Conservation (phyloP, 2,888 invertebrate species). For the Adineta ricciae region DNA sequence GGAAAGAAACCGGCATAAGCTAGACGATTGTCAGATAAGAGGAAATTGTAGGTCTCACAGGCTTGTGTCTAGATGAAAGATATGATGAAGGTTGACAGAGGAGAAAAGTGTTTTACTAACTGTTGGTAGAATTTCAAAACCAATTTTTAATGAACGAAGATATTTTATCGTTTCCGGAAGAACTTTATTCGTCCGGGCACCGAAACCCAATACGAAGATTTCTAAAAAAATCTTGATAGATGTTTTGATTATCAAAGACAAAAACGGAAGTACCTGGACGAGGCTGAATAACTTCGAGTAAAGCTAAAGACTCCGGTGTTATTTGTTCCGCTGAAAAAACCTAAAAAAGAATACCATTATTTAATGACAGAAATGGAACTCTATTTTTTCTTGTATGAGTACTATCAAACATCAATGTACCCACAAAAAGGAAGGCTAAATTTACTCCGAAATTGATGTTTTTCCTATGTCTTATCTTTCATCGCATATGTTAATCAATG, state of each 20-base stretch:
- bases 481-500: too few relatives aligned
- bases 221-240: neutral
- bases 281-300: neutral
- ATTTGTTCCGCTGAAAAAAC: neutral
- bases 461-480: too few relatives aligned
- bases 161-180: neutral
- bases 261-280: neutral
- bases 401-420: too few relatives aligned
- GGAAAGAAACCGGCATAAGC: neutral
- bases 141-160: neutral
- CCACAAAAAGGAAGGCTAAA: too few relatives aligned
- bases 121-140: constrained; percentile 4
- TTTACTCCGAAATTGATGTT: too few relatives aligned
- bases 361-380: too few relatives aligned
- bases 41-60: neutral
- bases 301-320: constrained; percentile 8
- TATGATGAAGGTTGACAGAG: neutral
- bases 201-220: neutral
- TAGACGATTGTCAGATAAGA: neutral
- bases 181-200: neutral
- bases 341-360: neutral
- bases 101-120: neutral
- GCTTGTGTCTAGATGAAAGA: neutral
- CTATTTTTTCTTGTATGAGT: too few relatives aligned
- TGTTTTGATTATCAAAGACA: too few relatives aligned